These are phyloP conservation scores for Peromyscus maniculatus DNA, from an alignment of 2,113 vertebrate species.

Conservation along the genomic window DNA sequence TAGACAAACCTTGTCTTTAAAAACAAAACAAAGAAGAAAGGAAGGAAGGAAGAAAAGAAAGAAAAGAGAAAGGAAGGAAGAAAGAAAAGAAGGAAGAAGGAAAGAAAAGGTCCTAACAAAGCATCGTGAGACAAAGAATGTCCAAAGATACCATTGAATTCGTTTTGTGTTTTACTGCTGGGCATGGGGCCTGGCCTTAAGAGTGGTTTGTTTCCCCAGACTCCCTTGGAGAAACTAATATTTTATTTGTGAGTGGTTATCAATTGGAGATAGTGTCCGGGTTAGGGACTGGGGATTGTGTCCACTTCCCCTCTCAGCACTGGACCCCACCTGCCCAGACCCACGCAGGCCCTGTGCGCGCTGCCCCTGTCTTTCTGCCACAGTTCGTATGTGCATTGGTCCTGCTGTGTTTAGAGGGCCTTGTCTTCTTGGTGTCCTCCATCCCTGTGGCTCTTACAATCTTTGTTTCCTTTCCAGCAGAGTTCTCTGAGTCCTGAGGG, in stretches of 20 bases:
- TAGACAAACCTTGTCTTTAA: too few relatives aligned
- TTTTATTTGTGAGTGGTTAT: constrained; percentile 13
- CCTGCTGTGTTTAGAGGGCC: too few relatives aligned
- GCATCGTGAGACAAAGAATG: background rate
- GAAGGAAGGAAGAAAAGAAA: background rate
- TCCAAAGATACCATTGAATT: background rate
- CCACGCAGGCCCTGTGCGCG: too few relatives aligned
- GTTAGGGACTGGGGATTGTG: background rate
- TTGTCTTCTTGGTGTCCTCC: too few relatives aligned
- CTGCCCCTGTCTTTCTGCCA: too few relatives aligned
- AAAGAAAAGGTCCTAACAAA: background rate
- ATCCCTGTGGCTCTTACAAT: too few relatives aligned
- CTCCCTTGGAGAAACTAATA: background rate
- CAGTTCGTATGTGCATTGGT: too few relatives aligned
- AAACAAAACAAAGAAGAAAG: background rate
- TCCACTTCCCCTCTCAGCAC: background rate
- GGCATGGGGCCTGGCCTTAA: background rate
- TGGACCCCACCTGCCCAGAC: too few relatives aligned
- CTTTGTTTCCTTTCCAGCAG: too few relatives aligned
- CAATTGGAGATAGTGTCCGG: background rate
- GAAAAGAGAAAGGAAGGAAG: background rate
- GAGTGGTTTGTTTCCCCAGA: background rate
- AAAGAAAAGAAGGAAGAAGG: background rate
- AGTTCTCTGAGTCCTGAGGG: too few relatives aligned
- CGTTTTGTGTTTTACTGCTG: background rate